Base-by-base conservation (phyloP, 1,140 invertebrate genomes). In the Lepidurus apus region DNA sequence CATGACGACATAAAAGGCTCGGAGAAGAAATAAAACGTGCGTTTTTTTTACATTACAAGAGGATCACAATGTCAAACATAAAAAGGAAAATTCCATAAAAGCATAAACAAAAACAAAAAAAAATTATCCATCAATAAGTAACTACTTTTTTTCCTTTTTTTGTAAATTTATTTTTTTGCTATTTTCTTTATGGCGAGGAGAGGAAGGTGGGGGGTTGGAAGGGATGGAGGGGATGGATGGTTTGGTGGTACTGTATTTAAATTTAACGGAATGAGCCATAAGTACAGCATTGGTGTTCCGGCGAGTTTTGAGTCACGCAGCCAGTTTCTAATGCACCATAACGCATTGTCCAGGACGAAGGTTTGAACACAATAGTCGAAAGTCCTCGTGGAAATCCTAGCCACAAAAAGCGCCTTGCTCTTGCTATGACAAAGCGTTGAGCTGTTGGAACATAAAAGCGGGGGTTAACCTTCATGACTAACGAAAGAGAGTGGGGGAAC, bases 241-340 rank as follows among this genome's bases (percentile, higher is more conserved):
- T 65, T n/a, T n/a, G n/a, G n/a, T n/a, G n/a, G n/a, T n/a, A n/a
- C n/a, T n/a, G n/a, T n/a, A 4, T 65, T 65, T 21, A 65, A 65
- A 65, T 17, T 65, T 21, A 65, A 65, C 53, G 8, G 21, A 65
- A 65, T 65, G 53, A 21, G 17, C 53, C 53, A 17, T 65, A 65
- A 65, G 53, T 65, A 65, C 53, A 65, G 53, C 17, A 65, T 13
- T 65, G 17, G 53, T 34, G 53, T 65, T 7, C 53, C 53, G n/a
- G 53, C 21, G 53, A 21, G 17, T n/a, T n/a, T 13, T 21, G 8
- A 65, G 53, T 65, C 53, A 65, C 53, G 53, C 53, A 65, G 53
- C 53, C 53, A 65, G 53, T 65, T 65, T 65, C 53, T 65, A 65
- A 65, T 65, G 21, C n/a, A 65, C 53, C 53, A 65, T 65, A 65